phyloP scores from a whole-genome alignment of 1,140 invertebrate genomes.

The Brachionus rubens region DNA sequence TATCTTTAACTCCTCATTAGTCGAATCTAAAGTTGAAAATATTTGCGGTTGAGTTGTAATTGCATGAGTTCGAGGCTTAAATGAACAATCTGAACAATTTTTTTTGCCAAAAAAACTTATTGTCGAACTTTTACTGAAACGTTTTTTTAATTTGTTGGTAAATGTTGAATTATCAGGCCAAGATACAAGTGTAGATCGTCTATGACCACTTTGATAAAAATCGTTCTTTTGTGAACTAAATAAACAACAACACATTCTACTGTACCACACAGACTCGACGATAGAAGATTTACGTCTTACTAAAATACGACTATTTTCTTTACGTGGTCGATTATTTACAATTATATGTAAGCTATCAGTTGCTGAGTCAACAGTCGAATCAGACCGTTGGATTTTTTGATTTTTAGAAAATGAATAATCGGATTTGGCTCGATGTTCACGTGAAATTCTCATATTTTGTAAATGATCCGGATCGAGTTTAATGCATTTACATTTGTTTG shows the following conservation, averaged over 20 bases:
- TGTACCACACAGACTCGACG: neutral
- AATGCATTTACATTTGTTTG: neutral
- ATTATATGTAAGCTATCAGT: neutral
- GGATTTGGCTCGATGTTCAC: neutral
- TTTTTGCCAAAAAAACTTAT: conserved; percentile 5
- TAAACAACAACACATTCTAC: conserved; percentile 4
- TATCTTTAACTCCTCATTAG: neutral
- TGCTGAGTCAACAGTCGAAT: neutral
- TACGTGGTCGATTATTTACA: neutral
- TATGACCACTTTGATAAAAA: conserved; percentile 13
- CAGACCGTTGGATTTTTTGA: neutral
- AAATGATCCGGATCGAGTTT: neutral
- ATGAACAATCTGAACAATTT: neutral
- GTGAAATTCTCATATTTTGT: neutral
- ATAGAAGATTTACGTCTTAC: neutral
- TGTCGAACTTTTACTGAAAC: neutral
- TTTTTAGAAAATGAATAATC: neutral
- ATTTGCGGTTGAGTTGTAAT: neutral
- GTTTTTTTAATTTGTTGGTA: neutral
- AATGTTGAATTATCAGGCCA: neutral
- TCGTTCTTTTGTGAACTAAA: conserved; percentile 29
- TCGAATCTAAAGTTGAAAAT: neutral
- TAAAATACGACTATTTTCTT: neutral
- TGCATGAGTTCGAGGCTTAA: neutral
- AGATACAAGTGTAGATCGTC: conserved; percentile 10